Evolutionary conservation across 1,140 invertebrate genomes (phyloP).

Genomic region (Dolichoris vasculosae): DNA sequence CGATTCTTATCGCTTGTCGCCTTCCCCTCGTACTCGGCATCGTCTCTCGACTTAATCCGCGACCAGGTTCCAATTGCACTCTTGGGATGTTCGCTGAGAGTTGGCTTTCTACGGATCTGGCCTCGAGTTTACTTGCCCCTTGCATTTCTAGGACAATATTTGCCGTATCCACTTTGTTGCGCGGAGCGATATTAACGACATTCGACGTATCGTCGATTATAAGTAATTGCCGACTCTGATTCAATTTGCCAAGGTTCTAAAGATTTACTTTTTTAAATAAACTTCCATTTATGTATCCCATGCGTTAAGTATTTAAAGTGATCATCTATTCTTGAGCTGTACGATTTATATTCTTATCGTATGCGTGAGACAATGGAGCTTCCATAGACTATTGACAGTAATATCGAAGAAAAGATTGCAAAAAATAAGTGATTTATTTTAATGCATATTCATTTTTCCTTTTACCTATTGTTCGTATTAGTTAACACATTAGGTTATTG

Average conservation of each 20-base stretch:
- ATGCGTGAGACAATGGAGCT: background rate
- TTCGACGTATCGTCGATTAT: background rate
- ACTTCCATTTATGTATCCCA: background rate
- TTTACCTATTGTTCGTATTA: too few relatives aligned
- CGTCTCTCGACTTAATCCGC: background rate
- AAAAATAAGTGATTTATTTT: too few relatives aligned
- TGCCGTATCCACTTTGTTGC: background rate
- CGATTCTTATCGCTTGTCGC: conserved; percentile 17
- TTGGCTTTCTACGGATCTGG: background rate
- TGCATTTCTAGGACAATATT: background rate
- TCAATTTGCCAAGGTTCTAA: background rate
- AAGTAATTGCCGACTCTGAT: background rate
- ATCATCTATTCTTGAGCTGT: background rate
- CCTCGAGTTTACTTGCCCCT: background rate
- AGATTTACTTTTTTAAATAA: background rate
- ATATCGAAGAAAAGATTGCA: too few relatives aligned
- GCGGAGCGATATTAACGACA: background rate
- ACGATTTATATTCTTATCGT: background rate
- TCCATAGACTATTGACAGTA: background rate
- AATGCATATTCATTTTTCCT: too few relatives aligned
- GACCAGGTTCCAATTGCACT: background rate
- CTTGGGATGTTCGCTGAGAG: background rate
- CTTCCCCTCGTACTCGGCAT: background rate
- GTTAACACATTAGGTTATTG: too few relatives aligned
- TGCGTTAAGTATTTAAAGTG: background rate